phyloP scores from a whole-genome alignment of 2,113 vertebrate species.

The Istiophorus platypterus region DNA sequence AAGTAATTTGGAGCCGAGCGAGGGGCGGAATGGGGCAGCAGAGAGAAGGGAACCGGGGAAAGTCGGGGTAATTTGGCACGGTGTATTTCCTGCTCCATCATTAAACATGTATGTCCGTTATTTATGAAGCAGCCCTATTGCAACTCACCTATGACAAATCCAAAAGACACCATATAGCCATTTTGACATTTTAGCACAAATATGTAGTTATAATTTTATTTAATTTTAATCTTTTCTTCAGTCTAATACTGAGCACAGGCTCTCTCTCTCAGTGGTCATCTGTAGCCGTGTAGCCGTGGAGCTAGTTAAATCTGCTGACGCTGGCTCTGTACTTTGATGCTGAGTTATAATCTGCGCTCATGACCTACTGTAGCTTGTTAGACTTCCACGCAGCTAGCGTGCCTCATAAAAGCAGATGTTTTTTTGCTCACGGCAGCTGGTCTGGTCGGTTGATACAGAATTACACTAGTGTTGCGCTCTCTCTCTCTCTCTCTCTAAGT shows the following conservation, averaged over 20 bases:
- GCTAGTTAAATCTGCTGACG: neutral
- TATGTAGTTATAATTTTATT: neutral
- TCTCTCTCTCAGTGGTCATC: neutral
- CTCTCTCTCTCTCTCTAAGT: neutral
- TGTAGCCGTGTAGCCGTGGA: too few relatives aligned
- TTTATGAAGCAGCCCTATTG: constrained; percentile 38
- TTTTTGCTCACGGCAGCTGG: neutral
- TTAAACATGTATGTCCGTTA: constrained; percentile 61
- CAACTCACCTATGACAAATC: constrained; percentile 15
- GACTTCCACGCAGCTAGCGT: neutral
- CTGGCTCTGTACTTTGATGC: neutral
- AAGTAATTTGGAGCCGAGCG: constrained; percentile 60
- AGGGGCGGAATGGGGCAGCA: constrained; percentile 22
- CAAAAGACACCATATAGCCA: constrained; percentile 9
- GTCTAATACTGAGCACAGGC: neutral
- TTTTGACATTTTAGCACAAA: neutral
- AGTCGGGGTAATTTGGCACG: constrained; percentile 55
- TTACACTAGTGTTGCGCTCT: neutral
- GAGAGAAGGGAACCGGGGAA: constrained; percentile 45
- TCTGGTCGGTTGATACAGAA: neutral
- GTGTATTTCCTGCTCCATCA: constrained; percentile 57
- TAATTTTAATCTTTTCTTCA: constrained; percentile 2
- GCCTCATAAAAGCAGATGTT: neutral
- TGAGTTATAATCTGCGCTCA: neutral
- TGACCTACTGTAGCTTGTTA: neutral